phyloP scores from a whole-genome alignment of 2,113 vertebrate species.

The Paedocypris sp. region DNA sequence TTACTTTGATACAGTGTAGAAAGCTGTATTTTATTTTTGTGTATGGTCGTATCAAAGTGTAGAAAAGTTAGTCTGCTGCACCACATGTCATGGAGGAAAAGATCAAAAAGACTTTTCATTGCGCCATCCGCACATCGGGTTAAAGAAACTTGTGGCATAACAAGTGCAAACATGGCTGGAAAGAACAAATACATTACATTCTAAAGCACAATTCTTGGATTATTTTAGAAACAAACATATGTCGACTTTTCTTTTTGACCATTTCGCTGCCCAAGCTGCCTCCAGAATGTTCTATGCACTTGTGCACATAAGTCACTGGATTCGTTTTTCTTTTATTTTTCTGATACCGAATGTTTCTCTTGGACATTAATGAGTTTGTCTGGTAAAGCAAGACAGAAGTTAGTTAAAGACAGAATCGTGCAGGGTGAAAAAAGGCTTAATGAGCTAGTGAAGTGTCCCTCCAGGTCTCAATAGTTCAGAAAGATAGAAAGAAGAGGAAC shows the following conservation, averaged over 20 bases:
- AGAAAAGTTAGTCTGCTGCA: slow-evolving; percentile 61
- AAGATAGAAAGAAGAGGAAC: not conserved
- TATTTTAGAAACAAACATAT: too few relatives aligned
- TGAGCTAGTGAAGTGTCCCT: not conserved
- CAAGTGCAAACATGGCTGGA: slow-evolving; percentile 54
- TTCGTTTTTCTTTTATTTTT: slow-evolving; percentile 44
- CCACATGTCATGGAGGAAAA: slow-evolving; percentile 58
- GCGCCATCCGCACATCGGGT: slow-evolving; percentile 54
- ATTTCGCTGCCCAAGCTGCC: slow-evolving; percentile 52
- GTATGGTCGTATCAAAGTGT: slow-evolving; percentile 46
- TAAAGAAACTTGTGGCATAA: slow-evolving; percentile 60
- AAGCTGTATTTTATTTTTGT: slow-evolving; percentile 59
- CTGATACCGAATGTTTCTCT: too few relatives aligned
- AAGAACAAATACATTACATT: slow-evolving; percentile 61
- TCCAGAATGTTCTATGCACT: slow-evolving; percentile 67
- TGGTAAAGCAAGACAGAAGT: slow-evolving; percentile 30
- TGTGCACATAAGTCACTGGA: slow-evolving; percentile 59
- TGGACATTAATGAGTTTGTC: too few relatives aligned
- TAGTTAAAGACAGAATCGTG: slow-evolving; percentile 30
- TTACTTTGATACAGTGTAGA: slow-evolving; percentile 59
- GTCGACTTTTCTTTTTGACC: too few relatives aligned
- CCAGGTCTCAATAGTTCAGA: not conserved
- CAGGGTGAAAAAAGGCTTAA: slow-evolving; percentile 36
- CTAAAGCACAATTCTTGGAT: slow-evolving; percentile 55
- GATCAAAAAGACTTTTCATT: slow-evolving; percentile 57